Percentiles rank a stretch among this genome's conserved stretches.
These are phyloP conservation scores for Sebastes taczanowskii DNA, from an alignment of 2,797 vertebrate species.

Conservation along the genomic window DNA sequence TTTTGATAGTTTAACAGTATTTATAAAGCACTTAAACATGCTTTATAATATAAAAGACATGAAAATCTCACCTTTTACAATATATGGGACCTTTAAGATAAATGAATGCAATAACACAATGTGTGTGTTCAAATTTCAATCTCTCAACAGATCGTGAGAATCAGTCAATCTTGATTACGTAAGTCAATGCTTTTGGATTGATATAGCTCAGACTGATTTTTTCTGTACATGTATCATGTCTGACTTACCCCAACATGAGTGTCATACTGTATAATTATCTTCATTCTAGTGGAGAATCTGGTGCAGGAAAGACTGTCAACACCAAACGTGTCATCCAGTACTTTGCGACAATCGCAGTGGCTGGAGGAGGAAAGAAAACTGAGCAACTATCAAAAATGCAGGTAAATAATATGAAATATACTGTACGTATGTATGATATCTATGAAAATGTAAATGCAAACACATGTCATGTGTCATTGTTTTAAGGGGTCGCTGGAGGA, in stretches of 20 bases:
- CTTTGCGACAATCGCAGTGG: constrained; percentile 88
- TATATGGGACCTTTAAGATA: background rate
- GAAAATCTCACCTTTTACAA: too few relatives aligned
- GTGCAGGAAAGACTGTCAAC: constrained; percentile 93
- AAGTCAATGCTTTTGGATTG: constrained; percentile 57
- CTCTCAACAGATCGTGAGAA: constrained; percentile 87
- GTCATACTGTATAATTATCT: background rate
- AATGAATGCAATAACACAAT: background rate
- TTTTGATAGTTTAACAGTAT: too few relatives aligned
- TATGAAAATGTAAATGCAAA: background rate
- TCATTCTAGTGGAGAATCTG: constrained; percentile 86
- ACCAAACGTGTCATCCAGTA: constrained; percentile 92
- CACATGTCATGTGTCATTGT: background rate
- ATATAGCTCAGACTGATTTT: background rate
- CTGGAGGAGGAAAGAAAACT: constrained; percentile 73
- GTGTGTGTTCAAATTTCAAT: background rate
- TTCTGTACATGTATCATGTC: background rate
- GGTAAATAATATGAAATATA: background rate
- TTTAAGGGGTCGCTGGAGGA: constrained; percentile 76
- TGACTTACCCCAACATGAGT: background rate
- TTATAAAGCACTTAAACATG: too few relatives aligned
- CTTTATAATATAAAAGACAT: too few relatives aligned
- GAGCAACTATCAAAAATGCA: constrained; percentile 74
- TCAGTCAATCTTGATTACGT: constrained; percentile 95
- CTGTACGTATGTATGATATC: constrained; percentile 18